Evolutionary conservation across 2,797 vertebrate species (phyloP).

Genomic region (Caiman crocodilus): DNA sequence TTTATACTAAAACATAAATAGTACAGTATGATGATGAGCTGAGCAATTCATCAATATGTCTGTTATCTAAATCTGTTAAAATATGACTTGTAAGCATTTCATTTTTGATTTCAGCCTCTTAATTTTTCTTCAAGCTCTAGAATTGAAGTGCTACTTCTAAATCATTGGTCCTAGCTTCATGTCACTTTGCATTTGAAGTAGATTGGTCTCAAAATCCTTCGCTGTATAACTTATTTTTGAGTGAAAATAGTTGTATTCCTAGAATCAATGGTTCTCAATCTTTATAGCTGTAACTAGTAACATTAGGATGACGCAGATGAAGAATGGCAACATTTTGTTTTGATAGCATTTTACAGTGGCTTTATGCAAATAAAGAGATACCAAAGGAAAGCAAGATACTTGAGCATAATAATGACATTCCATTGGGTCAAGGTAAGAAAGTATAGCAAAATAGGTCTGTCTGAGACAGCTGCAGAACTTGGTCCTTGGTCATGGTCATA

Average conservation of each 20-base stretch:
- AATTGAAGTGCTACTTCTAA: slow-evolving; percentile 63
- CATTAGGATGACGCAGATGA: background rate
- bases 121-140: slow-evolving; percentile 44
- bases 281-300: background rate
- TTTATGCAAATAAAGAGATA: background rate
- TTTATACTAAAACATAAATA: background rate
- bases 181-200: slow-evolving; percentile 56
- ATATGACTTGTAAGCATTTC: slow-evolving; percentile 57
- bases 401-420: background rate
- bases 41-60: slow-evolving; percentile 18
- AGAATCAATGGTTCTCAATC: background rate
- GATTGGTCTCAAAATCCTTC: slow-evolving; percentile 38
- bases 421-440: background rate
- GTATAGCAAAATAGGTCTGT: background rate
- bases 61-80: slow-evolving; percentile 47
- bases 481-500: background rate
- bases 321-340: background rate
- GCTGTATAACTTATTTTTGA: slow-evolving; percentile 39
- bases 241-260: slow-evolving; percentile 42
- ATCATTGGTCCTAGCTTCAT: slow-evolving; percentile 54
- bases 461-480: background rate
- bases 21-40: slow-evolving; percentile 10
- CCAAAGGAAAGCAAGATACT: background rate
- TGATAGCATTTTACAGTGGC: background rate
- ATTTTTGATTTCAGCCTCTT: slow-evolving; percentile 55